A percentile compares a stretch with the other conserved stretches of the same genome.
Evolutionary conservation across 2,113 vertebrate species (phyloP).

Genomic region (Psettodes erumei): DNA sequence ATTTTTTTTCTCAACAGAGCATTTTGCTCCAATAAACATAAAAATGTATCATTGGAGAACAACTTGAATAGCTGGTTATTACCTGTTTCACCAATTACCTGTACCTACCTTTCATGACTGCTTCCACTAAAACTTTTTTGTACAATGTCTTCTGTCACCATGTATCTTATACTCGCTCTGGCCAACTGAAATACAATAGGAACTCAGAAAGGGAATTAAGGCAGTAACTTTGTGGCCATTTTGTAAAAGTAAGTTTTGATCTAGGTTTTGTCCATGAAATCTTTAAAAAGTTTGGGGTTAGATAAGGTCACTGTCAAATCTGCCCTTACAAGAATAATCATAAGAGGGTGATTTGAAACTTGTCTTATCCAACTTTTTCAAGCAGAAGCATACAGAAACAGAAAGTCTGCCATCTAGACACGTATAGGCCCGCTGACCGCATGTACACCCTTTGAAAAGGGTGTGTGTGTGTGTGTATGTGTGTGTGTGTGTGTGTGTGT

Average conservation of each 20-base stretch:
- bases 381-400: constrained; percentile 23
- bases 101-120: constrained; percentile 1
- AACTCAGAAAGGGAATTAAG: neutral
- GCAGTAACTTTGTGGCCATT: neutral
- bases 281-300: constrained; percentile 21
- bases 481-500: constrained; percentile 23
- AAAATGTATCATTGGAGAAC: neutral
- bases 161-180: neutral
- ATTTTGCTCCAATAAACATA: too few species aligned
- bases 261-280: neutral
- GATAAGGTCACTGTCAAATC: constrained; percentile 37
- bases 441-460: constrained; percentile 31
- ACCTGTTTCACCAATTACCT: neutral
- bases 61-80: neutral
- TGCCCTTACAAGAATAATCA: constrained; percentile 20
- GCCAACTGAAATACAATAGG: neutral
- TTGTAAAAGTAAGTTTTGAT: constrained; percentile 5
- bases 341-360: constrained; percentile 25
- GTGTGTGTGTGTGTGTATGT: constrained; percentile 17
- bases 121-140: neutral
- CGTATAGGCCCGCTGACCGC: constrained; percentile 1
- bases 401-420: constrained; percentile 20
- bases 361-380: constrained; percentile 40
- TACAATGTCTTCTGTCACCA: constrained; percentile 2
- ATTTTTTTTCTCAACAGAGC: too few species aligned